phyloP scores from a whole-genome alignment of 2,113 vertebrate genomes.

The Chiloscyllium plagiosum region DNA sequence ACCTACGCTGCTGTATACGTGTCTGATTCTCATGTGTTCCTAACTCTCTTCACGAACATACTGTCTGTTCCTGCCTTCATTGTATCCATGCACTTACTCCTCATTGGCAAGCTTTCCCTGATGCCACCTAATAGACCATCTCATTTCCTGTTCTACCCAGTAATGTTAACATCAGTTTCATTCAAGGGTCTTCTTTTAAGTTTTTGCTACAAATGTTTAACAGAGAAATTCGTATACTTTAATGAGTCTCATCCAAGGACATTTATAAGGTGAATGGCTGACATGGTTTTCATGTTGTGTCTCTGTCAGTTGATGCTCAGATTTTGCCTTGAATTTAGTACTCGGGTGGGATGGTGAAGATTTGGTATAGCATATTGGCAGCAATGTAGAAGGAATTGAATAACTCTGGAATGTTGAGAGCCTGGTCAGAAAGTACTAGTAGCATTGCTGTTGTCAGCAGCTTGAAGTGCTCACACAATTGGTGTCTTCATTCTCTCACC shows the following conservation, averaged over 20 bases:
- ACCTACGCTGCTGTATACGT: background rate
- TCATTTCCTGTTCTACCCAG: background rate
- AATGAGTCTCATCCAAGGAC: background rate
- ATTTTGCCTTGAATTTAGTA: background rate
- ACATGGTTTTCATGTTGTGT: background rate
- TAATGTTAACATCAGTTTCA: background rate
- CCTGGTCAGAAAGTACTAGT: background rate
- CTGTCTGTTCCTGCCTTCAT: no score
- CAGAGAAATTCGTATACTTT: background rate
- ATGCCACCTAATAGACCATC: background rate
- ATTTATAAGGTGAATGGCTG: background rate
- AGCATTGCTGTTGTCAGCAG: background rate
- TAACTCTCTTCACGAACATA: background rate
- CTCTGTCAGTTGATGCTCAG: background rate
- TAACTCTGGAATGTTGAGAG: background rate
- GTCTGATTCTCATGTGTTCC: no score
- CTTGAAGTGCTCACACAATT: background rate
- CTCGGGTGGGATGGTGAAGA: background rate
- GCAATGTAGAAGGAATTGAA: background rate
- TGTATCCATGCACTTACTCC: no score
- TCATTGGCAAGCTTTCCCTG: background rate
- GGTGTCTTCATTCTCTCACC: background rate
- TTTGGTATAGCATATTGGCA: background rate
- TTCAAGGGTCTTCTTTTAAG: background rate
- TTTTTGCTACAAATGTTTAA: background rate